A percentile compares a stretch with the other conserved stretches of the same genome.
Evolutionary conservation across 2,113 vertebrate genomes (phyloP).

Genomic region (Anoplopoma fimbria): DNA sequence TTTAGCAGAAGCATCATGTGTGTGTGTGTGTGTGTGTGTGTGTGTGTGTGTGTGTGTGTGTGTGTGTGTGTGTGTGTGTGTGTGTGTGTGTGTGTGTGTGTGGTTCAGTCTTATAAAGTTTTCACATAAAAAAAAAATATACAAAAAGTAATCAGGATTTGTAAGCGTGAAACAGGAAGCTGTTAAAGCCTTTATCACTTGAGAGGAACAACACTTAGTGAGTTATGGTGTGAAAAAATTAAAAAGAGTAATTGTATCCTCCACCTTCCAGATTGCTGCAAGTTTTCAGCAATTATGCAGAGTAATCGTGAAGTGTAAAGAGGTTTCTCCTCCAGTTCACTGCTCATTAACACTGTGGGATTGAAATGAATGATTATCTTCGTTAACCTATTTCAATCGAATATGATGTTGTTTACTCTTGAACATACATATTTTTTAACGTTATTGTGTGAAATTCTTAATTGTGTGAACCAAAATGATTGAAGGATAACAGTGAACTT

Average conservation of each 20-base stretch:
- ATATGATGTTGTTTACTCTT: constrained; percentile 10
- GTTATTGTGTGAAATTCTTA: not conserved
- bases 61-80: not conserved
- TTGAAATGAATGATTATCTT: no score
- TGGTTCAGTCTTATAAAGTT: not conserved
- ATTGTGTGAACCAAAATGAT: not conserved
- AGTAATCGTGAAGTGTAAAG: constrained; percentile 25
- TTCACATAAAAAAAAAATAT: not conserved
- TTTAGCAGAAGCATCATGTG: constrained; percentile 12
- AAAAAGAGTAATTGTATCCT: constrained; percentile 49
- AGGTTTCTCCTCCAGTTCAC: constrained; percentile 19
- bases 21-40: not conserved
- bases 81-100: not conserved
- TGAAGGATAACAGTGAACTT: not conserved
- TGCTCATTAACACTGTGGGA: constrained; percentile 36
- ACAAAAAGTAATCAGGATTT: constrained; percentile 41
- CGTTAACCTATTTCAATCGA: not conserved
- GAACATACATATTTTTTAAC: not conserved
- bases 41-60: not conserved
- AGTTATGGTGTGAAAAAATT: constrained; percentile 63
- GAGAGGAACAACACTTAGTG: constrained; percentile 59
- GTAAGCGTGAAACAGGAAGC: constrained; percentile 55
- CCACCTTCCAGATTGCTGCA: constrained; percentile 42
- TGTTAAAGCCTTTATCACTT: constrained; percentile 66
- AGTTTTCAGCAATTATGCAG: constrained; percentile 43